Evolutionary conservation across 2,797 vertebrate genomes (phyloP).

Genomic region (Todus mexicanus): DNA sequence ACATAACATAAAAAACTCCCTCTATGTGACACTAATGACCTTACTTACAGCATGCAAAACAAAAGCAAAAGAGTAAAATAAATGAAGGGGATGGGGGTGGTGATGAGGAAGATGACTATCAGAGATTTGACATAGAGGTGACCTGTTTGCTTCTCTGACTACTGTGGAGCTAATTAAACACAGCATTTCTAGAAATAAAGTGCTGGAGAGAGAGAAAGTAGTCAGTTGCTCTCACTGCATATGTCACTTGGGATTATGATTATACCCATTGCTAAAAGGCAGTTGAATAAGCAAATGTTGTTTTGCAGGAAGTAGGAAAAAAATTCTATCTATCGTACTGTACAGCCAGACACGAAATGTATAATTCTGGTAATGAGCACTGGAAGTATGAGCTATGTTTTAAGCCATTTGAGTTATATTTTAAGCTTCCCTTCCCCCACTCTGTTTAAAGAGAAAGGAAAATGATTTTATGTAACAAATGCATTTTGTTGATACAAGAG

Average conservation of each 20-base stretch:
- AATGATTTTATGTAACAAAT: slow-evolving; percentile 26
- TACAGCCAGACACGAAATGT: slow-evolving; percentile 13
- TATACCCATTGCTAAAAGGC: slow-evolving; percentile 67
- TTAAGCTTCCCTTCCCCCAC: slow-evolving; percentile 13
- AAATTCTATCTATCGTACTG: slow-evolving; percentile 19
- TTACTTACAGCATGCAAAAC: slow-evolving; percentile 5
- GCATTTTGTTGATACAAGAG: background rate
- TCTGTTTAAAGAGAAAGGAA: background rate
- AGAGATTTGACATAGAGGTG: slow-evolving; percentile 60
- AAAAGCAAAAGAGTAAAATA: slow-evolving; percentile 47
- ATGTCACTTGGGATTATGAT: slow-evolving; percentile 73
- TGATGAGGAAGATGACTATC: slow-evolving; percentile 31
- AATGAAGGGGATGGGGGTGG: background rate
- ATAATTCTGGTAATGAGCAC: slow-evolving; percentile 57
- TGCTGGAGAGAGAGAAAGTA: slow-evolving; percentile 57
- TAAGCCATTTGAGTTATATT: slow-evolving; percentile 37
- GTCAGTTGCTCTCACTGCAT: slow-evolving; percentile 68
- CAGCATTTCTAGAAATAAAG: slow-evolving; percentile 67
- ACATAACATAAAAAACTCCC: background rate
- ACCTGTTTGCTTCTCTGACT: slow-evolving; percentile 61
- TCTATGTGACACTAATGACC: slow-evolving; percentile 2
- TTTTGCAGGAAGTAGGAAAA: slow-evolving; percentile 53
- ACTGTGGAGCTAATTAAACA: slow-evolving; percentile 71
- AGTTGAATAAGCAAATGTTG: slow-evolving; percentile 64
- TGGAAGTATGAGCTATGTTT: slow-evolving; percentile 41